Conservation (phyloP, 2,888 invertebrate genomes). For the Dolichopus griseipennis region DNA sequence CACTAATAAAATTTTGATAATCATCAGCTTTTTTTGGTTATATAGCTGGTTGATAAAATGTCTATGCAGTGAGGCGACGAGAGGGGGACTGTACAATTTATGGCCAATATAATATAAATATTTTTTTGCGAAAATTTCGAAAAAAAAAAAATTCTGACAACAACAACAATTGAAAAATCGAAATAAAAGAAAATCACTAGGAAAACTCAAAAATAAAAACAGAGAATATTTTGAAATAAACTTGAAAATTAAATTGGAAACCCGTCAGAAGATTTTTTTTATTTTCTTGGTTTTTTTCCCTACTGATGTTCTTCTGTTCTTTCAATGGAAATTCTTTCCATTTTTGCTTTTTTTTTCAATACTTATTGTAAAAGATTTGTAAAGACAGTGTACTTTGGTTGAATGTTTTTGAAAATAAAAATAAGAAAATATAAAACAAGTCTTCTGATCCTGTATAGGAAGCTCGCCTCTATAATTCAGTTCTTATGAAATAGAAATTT, state of each 20-base stretch:
- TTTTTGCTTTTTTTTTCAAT: neutral
- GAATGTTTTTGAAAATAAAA: no score
- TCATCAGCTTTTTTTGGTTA: no score
- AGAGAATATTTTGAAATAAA: neutral
- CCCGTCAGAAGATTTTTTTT: neutral
- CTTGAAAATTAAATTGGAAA: constrained; percentile 3
- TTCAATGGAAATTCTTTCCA: neutral
- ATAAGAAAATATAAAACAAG: no score
- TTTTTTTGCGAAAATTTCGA: neutral
- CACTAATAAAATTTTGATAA: neutral
- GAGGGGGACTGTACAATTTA: neutral
- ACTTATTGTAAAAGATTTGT: neutral
- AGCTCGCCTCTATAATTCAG: no score
- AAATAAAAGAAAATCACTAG: neutral
- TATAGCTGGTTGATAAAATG: neutral
- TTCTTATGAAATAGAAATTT: no score
- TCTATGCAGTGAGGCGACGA: neutral
- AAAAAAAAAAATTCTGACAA: neutral
- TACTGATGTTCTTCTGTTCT: neutral
- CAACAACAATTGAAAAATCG: neutral
- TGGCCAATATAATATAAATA: neutral
- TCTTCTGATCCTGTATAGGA: no score
- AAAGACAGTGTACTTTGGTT: neutral
- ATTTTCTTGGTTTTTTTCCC: neutral
- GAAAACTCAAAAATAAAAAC: neutral